Base-by-base conservation (phyloP, 2,888 invertebrate species). In the Teleiodes luculella region DNA sequence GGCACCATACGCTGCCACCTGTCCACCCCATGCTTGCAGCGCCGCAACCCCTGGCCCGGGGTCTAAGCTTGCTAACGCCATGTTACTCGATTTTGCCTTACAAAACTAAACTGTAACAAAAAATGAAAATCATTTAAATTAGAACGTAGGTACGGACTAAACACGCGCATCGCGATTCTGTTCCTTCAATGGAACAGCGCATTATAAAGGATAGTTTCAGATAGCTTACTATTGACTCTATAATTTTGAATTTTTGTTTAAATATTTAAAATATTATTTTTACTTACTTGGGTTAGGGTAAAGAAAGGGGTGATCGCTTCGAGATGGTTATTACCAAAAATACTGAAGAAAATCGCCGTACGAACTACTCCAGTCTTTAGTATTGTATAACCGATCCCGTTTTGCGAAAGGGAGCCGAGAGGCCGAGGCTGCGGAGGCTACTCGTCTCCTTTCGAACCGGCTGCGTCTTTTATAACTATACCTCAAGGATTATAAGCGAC, bases 281-380 rank as follows among this genome's bases (percentile, higher is more conserved):
- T 31, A 83, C 83, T 73, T 68, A 72, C 39, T 68, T 70, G 72
- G 62, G 64, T 69, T 61, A 69, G 72, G 69, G 61, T 59, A 64
- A 66, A 67, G 24, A 4, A 24, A 24, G 6, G 24, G 60, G 74
- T 68, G 65, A 70, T 70, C 71, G 72, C 75, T 76, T 66, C 73
- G 86, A 85, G 85, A 80, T 77, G 86, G 86, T 83, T 84, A 79
- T 67, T 77, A 78, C 76, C 67, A 81, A 85, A 85, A 86, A 78
- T 83, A 87, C 90, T 90, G 90, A 90, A 90, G 90, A 90, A 90
- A 90, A 90, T 88, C 90, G 88, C 67, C 72, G 62, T 64, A 80
- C 88, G 90, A 90, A 89, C 90, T 90, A 90, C 90, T 90, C 80
- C 90, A 90, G 90, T 83, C 84, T 88, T 86, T 74, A 78, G 70